Base-by-base conservation (phyloP, 2,888 invertebrate genomes). In the Epistrophella euchroma region DNA sequence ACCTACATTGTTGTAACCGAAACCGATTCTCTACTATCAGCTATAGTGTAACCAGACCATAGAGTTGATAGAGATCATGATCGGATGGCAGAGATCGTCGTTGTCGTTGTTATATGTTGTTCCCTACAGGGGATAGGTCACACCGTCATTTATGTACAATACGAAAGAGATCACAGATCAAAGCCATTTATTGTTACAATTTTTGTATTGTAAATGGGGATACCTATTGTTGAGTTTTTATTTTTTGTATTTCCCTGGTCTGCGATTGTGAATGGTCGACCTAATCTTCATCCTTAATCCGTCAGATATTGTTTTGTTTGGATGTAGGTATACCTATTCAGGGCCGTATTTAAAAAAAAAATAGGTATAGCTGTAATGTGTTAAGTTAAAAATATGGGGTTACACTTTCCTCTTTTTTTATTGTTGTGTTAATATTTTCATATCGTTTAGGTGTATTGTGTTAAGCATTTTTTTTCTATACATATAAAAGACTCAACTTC, bases 111-210 rank as follows among this genome's bases (percentile, higher is more conserved):
- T 22, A 15, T 13, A 45, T 40, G 22, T 58, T 47, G 60, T 40
- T 76, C 60, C 76, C 70, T 64, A 25, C 56, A 76, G 85, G 81
- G 85, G 85, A 81, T 85, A 81, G 85, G 68, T 85, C 81, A 81
- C 81, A 81, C 81, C 68, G 40, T 60, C 62, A 60, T 25, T 37
- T 37, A 45, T 4, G 43, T 22, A 77, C 71, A 71, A 76, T 81
- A 50, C 71, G 56, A 56, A 43, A 28, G 47, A 71, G 76, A 82
- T 80, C 70, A 75, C 60, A 66, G 75, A 64, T 75, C 75, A 66
- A 22, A 75, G 52, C 45, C 35, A 45, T 76, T 66, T 68, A 80
- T 85, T 85, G 75, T 80, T 85, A 73, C 60, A 83, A 62, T 58
- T 70, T 80, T 55, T 32, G 70, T 79, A 84, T 79, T 78, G 74